Evolutionary conservation across 2,113 vertebrate genomes (phyloP).

Genomic region (Neolamprologus caudopunctatus): DNA sequence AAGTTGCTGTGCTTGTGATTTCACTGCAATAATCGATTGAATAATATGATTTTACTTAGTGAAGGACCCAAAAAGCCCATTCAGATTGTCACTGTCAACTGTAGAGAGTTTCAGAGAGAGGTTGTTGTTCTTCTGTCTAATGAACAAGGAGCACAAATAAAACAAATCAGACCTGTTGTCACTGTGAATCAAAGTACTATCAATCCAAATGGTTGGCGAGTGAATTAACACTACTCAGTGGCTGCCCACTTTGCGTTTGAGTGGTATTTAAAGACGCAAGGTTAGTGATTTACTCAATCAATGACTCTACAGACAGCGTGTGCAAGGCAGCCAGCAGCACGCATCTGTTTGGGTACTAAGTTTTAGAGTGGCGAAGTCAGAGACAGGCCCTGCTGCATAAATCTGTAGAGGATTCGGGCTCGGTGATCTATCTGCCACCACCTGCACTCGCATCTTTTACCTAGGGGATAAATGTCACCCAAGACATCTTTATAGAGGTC

Average conservation of each 20-base stretch:
- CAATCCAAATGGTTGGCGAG: background rate
- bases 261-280: slow-evolving; percentile 17
- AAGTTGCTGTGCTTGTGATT: background rate
- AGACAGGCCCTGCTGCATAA: background rate
- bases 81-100: background rate
- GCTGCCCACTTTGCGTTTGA: background rate
- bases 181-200: slow-evolving; percentile 6
- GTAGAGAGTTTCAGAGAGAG: background rate
- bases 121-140: background rate
- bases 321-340: background rate
- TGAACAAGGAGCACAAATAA: background rate
- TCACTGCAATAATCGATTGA: background rate
- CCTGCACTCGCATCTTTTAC: slow-evolving; percentile 40
- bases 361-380: background rate
- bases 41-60: background rate
- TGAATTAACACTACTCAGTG: slow-evolving; percentile 1
- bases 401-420: slow-evolving; percentile 8
- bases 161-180: slow-evolving; percentile 9
- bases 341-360: background rate
- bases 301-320: background rate
- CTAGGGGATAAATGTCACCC: slow-evolving; percentile 48
- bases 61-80: background rate
- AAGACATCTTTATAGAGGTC: slow-evolving; percentile 57
- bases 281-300: slow-evolving; percentile 15
- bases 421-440: slow-evolving; percentile 29